Base-by-base conservation (phyloP, 2,888 invertebrate genomes). In the Neuroscelio doddi region DNA sequence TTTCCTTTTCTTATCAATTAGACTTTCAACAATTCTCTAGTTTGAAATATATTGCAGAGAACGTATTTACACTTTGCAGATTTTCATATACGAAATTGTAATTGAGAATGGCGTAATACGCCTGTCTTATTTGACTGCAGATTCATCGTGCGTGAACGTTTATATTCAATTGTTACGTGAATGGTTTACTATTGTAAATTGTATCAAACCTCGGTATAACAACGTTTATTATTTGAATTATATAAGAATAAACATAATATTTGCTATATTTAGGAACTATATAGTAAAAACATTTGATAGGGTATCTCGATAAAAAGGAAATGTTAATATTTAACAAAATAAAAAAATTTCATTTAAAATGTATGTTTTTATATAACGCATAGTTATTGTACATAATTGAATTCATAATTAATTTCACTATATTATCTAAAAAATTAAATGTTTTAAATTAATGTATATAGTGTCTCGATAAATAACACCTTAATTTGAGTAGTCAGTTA, bases 71-170 rank as follows among this genome's bases (percentile, higher is more conserved):
- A 21, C n/a, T n/a, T n/a, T 21, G 21, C n/a, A 8, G 21, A n/a
- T 21, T 16, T n/a, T 24, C 26, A 26, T 26, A 10, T 10, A 41
- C 14, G 41, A 24, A 41, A 26, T 41, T 1, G 26, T 12, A 36
- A 2, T 38, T n/a, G 15, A 10, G 24, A 3, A 4, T 27, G 26
- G 14, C 15, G 26, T 10, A 27, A 44, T 1, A 27, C 12, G 7
- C 27, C 26, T 15, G 14, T 3, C 41, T 41, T 10, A 27, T 44
- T 44, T 27, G n/a, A 29, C 12, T 15, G 29, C 44, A 14, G 17
- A 26, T 29, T 14, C 44, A 44, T 26, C 14, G 44, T 29, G 44
- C 26, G 44, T 27, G 26, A 44, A 44, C 10, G 15, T 44, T 29
- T 44, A 26, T 5, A 14, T 44, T n/a, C 26, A 12, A 26, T 15